A percentile compares a stretch with the other conserved stretches of the same genome.
These are phyloP conservation scores for Gibbula magus DNA, from an alignment of 2,888 invertebrate species.

Conservation along the genomic window DNA sequence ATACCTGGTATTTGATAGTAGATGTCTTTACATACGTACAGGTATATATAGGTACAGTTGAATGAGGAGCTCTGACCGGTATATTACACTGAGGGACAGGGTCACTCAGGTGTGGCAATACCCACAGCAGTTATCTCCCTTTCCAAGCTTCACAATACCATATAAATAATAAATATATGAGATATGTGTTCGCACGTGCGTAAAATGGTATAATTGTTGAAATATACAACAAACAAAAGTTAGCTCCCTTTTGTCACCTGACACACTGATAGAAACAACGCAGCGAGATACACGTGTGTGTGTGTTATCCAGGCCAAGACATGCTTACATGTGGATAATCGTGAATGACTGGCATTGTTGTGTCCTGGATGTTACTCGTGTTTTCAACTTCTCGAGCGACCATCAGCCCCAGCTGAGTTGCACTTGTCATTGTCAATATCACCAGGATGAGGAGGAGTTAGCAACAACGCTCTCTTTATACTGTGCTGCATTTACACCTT, in stretches of 20 bases:
- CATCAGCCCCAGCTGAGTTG: too few relatives aligned
- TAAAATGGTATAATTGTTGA: not conserved
- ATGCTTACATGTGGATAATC: not conserved
- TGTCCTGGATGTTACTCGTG: not conserved
- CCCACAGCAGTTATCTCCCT: not conserved
- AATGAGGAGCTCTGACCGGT: not conserved
- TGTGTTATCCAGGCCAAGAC: not conserved
- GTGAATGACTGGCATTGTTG: constrained; percentile 2
- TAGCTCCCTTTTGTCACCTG: not conserved
- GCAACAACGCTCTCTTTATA: too few relatives aligned
- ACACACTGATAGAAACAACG: not conserved
- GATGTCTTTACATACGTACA: not conserved
- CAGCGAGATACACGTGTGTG: not conserved
- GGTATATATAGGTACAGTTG: not conserved
- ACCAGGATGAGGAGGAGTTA: too few relatives aligned
- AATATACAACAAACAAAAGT: not conserved
- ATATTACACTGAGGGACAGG: not conserved
- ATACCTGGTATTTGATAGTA: not conserved
- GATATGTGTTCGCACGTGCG: not conserved
- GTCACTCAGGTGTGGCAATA: not conserved
- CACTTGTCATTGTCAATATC: too few relatives aligned
- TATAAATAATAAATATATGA: not conserved
- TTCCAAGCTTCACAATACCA: not conserved
- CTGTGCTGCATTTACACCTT: too few relatives aligned
- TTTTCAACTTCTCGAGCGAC: too few relatives aligned